These are phyloP conservation scores for Erithacus rubecula DNA, from an alignment of 2,797 vertebrate genomes.

Conservation along the genomic window DNA sequence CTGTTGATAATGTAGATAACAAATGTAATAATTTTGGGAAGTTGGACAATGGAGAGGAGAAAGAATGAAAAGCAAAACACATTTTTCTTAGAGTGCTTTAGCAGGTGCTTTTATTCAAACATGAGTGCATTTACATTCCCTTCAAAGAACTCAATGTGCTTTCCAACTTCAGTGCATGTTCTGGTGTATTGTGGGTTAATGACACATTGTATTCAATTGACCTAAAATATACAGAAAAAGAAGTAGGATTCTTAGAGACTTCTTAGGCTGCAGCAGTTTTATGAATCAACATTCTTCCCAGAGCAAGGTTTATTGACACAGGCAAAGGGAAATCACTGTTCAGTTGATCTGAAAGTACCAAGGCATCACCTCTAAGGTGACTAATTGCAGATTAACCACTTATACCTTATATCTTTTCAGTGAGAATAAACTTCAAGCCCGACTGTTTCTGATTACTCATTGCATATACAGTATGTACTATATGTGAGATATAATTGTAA, in stretches of 20 bases:
- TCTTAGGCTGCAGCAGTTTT: neutral
- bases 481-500: neutral
- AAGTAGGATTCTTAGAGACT: neutral
- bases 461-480: neutral
- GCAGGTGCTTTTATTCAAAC: constrained; percentile 3
- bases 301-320: neutral
- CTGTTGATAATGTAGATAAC: neutral
- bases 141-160: neutral
- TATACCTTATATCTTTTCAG: neutral
- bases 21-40: neutral
- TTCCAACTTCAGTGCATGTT: neutral
- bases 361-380: neutral
- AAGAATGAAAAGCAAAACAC: neutral
- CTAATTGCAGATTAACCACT: neutral
- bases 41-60: neutral
- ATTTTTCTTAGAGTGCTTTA: neutral
- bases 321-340: neutral
- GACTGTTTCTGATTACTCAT: neutral
- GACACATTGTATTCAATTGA: neutral
- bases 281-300: neutral
- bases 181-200: neutral
- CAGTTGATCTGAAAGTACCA: neutral
- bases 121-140: neutral
- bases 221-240: neutral
- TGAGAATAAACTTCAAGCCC: neutral